Percentiles rank a stretch among this genome's conserved stretches.
Conservation (phyloP, 1,140 invertebrate species). For the Drosophila fuyamai region DNA sequence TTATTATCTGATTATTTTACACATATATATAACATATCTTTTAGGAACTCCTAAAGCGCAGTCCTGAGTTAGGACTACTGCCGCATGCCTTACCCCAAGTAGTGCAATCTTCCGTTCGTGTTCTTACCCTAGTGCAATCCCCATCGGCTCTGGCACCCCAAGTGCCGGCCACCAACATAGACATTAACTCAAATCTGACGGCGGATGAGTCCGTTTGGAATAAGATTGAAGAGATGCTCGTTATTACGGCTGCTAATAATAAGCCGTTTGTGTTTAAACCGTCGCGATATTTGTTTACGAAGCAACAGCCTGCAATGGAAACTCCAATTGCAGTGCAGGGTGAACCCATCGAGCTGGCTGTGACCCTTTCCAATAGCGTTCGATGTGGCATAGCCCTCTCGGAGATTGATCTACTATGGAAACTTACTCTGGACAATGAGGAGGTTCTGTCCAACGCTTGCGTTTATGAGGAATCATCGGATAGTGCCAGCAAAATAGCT, state of each 20-base stretch:
- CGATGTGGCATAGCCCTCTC: slow-evolving; percentile 59
- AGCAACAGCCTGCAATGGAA: slow-evolving; percentile 87
- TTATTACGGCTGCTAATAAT: slow-evolving; percentile 89
- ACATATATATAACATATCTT: background rate
- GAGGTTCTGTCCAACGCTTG: slow-evolving; percentile 82
- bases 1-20: too few species aligned
- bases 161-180: slow-evolving; percentile 89
- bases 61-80: slow-evolving; percentile 72
- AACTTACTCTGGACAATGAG: slow-evolving; percentile 86
- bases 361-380: slow-evolving; percentile 89
- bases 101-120: slow-evolving; percentile 74
- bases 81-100: slow-evolving; percentile 77
- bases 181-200: slow-evolving; percentile 85
- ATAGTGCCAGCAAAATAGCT: slow-evolving; percentile 65
- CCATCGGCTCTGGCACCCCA: slow-evolving; percentile 85
- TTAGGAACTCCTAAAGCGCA: slow-evolving; percentile 72
- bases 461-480: slow-evolving; percentile 75
- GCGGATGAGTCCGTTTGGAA: slow-evolving; percentile 87
- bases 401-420: slow-evolving; percentile 91
- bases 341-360: slow-evolving; percentile 92
- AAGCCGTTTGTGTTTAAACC: slow-evolving; percentile 92
- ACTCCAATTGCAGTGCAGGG: slow-evolving; percentile 90
- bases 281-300: slow-evolving; percentile 89
- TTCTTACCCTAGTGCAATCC: slow-evolving; percentile 79
- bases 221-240: slow-evolving; percentile 91